Conservation (phyloP, 2,113 vertebrate genomes). For the Odobenus rosmarus region DNA sequence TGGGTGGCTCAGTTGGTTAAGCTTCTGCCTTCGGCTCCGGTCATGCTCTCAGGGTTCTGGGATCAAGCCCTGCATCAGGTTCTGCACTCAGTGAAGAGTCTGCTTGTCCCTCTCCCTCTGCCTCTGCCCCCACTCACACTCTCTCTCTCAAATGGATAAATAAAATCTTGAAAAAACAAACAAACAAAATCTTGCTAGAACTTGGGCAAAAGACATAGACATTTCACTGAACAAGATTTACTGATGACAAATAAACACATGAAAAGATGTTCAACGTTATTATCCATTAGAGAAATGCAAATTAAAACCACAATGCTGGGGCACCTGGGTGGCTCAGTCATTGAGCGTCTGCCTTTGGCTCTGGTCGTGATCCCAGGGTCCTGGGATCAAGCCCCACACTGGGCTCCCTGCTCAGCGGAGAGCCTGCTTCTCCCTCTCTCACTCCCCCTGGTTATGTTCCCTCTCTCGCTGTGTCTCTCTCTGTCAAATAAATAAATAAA, state of each 20-base stretch:
- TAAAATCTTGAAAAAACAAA: neutral
- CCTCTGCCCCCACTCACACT: neutral
- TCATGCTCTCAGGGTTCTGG: neutral
- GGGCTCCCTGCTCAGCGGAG: too few relatives aligned
- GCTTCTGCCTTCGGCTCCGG: neutral
- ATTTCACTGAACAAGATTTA: neutral
- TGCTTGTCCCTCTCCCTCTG: neutral
- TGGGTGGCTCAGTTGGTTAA: neutral
- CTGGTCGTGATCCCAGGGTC: too few relatives aligned
- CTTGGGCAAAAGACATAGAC: neutral
- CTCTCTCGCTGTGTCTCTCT: too few relatives aligned
- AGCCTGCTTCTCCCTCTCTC: too few relatives aligned
- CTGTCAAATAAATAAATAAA: too few relatives aligned
- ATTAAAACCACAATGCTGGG: neutral
- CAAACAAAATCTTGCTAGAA: neutral
- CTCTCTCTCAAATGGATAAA: neutral
- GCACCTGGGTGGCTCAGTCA: too few relatives aligned
- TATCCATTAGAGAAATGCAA: neutral
- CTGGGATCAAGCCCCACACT: too few relatives aligned
- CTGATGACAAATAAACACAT: neutral
- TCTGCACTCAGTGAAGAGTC: neutral
- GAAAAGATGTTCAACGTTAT: neutral
- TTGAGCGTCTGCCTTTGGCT: too few relatives aligned
- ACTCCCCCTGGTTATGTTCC: too few relatives aligned
- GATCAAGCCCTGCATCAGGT: neutral